These are phyloP conservation scores for Megaceryle torquata DNA, from an alignment of 2,113 vertebrate genomes.

Conservation along the genomic window DNA sequence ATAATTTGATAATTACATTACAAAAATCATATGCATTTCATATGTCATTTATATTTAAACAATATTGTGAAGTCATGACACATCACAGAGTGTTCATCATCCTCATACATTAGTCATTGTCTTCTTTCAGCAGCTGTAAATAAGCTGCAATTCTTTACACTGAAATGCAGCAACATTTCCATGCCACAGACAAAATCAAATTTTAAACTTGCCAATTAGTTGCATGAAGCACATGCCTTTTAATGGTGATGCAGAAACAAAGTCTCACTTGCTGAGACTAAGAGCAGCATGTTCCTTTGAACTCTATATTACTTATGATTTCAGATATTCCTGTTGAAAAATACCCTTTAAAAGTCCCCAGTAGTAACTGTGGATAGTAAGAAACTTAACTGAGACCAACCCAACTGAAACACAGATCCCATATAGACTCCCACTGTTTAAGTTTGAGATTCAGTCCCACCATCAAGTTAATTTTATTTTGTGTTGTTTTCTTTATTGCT, in stretches of 20 bases:
- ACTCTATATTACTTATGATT: background rate
- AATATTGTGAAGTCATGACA: background rate
- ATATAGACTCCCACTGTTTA: background rate
- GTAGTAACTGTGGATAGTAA: background rate
- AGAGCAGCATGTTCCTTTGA: background rate
- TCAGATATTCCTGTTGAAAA: background rate
- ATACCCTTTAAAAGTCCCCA: background rate
- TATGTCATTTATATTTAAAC: slow-evolving; percentile 5
- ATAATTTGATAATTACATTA: background rate
- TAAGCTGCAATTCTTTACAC: background rate
- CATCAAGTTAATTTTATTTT: background rate
- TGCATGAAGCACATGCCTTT: background rate
- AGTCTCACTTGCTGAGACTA: background rate
- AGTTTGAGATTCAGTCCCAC: background rate
- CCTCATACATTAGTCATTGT: background rate
- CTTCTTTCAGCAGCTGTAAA: slow-evolving; percentile 1
- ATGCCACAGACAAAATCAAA: background rate
- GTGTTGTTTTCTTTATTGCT: background rate
- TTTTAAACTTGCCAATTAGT: background rate
- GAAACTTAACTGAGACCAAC: background rate
- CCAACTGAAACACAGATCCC: background rate
- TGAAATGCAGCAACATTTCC: background rate
- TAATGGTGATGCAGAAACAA: background rate
- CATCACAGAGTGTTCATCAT: background rate
- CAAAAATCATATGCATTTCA: background rate